Evolutionary conservation across 2,797 vertebrate genomes (phyloP).

Genomic region (Orientallactaga sibirica): DNA sequence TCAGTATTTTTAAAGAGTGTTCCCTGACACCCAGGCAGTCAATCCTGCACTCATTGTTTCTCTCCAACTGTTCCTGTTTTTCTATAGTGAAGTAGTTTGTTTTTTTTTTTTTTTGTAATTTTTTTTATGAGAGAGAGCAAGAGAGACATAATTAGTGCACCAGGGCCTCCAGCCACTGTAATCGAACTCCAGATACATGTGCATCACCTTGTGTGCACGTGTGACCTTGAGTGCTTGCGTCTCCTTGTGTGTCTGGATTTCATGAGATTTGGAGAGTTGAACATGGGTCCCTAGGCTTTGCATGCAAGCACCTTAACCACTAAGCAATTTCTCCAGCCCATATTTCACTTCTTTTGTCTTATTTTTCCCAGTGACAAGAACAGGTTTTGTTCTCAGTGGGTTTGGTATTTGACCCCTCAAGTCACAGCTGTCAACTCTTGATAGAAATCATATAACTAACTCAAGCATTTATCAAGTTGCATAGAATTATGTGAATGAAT

Average conservation of each 20-base stretch:
- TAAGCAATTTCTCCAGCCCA: too few species aligned
- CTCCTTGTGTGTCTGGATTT: too few species aligned
- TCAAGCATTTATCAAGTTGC: not conserved
- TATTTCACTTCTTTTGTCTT: not conserved
- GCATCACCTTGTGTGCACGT: too few species aligned
- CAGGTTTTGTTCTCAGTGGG: not conserved
- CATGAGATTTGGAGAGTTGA: too few species aligned
- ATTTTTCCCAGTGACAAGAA: not conserved
- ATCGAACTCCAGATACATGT: too few species aligned
- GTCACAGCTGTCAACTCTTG: not conserved
- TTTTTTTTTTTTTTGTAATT: not conserved
- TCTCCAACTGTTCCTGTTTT: not conserved
- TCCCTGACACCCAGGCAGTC: not conserved
- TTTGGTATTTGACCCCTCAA: conserved; percentile 2
- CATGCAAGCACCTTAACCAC: too few species aligned
- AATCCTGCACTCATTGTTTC: not conserved
- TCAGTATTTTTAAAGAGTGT: not conserved
- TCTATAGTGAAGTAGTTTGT: not conserved
- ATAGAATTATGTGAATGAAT: not conserved
- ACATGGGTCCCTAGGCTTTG: too few species aligned
- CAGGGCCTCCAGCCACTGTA: too few species aligned
- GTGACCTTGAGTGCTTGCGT: too few species aligned
- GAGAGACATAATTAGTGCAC: too few species aligned
- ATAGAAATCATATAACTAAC: not conserved
- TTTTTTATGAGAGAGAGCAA: too few species aligned